Evolutionary conservation across 2,797 vertebrate species (phyloP), one percentile per base, ranked within the genome.

Genomic region (Myotis pilosus): DNA sequence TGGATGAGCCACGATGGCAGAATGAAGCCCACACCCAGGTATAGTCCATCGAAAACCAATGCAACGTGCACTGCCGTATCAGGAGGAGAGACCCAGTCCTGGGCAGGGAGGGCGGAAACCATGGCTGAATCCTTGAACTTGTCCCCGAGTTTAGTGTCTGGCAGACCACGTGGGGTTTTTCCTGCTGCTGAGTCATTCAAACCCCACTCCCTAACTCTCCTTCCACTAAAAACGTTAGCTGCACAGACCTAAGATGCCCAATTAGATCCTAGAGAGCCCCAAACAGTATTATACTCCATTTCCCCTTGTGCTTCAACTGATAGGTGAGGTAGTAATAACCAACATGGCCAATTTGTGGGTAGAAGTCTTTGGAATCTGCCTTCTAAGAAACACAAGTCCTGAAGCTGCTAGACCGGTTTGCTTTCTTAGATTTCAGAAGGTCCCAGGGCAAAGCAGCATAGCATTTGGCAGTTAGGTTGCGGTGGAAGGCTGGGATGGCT

Each of bases 361-460:
- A 57, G 62, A 44, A 33, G 57, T 91, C 53, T 89, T 79, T 22
- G 60, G 81, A 75, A 69, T 83, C 38, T 38, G 79, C 28, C 55
- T 83, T 53, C 38, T 38, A 62, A 53, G 79, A 83, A 78, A 49
- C 72, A 47, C 1, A 69, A 10, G 8, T 49, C 22, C 3, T 28
- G 36, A 78, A 87, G 79, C 84, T 64, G 69, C 74, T 76, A n/a
- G 25, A 6, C 22, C 51, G 6, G 1, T 55, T 55, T 49, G 7
- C 38, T 91, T 89, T 72, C 92, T 92, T 87, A 44, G 68, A 49
- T 89, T 89, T 92, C 87, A 87, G 76, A 36, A 28, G 74, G n/a
- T n/a, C 78, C 62, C 76, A 12, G 16, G 44, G 95, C 91, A 87
- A 49, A 82, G 55, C 64, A 64, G 0, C 71, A 6, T 25, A 22